Evolutionary conservation across 2,797 vertebrate species (phyloP).

Genomic region (Eremophila alpestris): DNA sequence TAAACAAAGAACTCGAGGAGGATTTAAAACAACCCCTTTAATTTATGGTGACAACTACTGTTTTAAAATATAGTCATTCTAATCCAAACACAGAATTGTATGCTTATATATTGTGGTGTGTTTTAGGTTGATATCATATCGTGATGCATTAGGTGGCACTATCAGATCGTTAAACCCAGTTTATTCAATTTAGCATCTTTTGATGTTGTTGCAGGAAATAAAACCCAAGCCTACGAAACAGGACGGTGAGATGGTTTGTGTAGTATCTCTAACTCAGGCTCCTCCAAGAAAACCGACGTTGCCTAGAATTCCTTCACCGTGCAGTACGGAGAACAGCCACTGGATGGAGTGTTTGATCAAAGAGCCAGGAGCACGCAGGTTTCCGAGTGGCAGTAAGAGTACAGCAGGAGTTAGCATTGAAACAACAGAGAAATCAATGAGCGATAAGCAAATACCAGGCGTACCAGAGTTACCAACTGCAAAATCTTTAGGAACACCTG

Average conservation of each 20-base stretch:
- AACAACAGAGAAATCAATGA: neutral
- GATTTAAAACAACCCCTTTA: neutral
- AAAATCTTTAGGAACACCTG: neutral
- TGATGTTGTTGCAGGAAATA: conserved; percentile 67
- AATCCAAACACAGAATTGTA: neutral
- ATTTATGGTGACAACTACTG: neutral
- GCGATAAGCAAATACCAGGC: neutral
- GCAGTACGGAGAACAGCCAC: conserved; percentile 43
- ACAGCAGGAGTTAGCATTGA: neutral
- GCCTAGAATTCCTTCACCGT: neutral
- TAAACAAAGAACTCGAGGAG: neutral
- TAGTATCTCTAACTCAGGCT: conserved; percentile 5
- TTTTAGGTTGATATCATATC: neutral
- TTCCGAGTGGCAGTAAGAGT: neutral
- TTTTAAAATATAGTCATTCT: neutral
- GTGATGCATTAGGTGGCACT: neutral
- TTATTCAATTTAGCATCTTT: neutral
- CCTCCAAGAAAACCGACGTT: neutral
- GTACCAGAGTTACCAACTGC: neutral
- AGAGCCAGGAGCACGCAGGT: neutral
- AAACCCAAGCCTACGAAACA: conserved; percentile 53
- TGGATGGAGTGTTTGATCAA: conserved; percentile 61
- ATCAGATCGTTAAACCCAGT: neutral
- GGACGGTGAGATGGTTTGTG: conserved; percentile 41
- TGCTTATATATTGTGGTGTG: neutral